Evolutionary conservation across 1,140 invertebrate species (phyloP), one percentile per base, ranked within the genome.

Genomic region (Monochamus saltuarius): DNA sequence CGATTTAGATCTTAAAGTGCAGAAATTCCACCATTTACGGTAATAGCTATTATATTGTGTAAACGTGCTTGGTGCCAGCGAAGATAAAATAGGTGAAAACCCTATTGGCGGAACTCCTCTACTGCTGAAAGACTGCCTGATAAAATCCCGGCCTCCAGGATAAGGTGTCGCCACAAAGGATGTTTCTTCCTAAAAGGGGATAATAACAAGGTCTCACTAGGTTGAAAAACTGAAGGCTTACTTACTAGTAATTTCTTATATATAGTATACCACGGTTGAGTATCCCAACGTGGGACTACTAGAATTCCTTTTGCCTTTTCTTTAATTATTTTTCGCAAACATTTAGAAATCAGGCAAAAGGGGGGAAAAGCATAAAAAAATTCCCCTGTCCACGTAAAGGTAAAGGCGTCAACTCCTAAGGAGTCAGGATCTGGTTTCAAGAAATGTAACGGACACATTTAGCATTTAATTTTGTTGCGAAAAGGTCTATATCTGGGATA

Each of bases 321-420:
- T 38, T 39, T 16, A 37, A 60, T 60, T 56, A 60, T 60, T 60
- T 53, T 60, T 13, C 50, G 9, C 1, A 60, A 34, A 35, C 4
- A 39, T 29, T 55, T 42, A 3, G 38, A 2, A 7, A 55, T 60
- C 42, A 60, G 11, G n/a, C 17, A 42, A 43, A 55, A 60, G n/a
- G n/a, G n/a, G n/a, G 49, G 49, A 37, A 60, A 60, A 8, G 49
- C 51, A 55, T 46, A 60, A 34, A 55, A 55, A 40, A n/a, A n/a
- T n/a, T 34, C n/a, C 10, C 37, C 19, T 55, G 0, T 4, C 36
- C 43, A 58, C n/a, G 29, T 36, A 37, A 34, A 10, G 2, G 45
- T 58, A 39, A 58, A 58, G 29, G 34, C 35, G 16, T 52, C 49
- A 34, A 52, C 29, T 14, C 13, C 36, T 4, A 52, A 7, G 0